Evolutionary conservation across 1,140 invertebrate genomes (phyloP).

Genomic region (Pygmarrhopalites habei): DNA sequence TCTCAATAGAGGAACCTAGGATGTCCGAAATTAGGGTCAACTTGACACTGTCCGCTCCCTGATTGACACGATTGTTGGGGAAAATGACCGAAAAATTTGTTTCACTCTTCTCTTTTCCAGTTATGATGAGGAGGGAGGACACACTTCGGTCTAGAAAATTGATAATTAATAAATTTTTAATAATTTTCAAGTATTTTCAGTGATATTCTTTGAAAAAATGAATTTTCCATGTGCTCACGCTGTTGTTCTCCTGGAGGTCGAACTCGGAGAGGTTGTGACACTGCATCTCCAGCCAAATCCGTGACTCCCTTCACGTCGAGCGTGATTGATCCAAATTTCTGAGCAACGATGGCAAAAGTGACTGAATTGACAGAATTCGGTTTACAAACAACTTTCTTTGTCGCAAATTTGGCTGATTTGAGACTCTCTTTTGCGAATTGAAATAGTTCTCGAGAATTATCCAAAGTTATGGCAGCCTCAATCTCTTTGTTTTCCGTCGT

Average conservation of each 20-base stretch:
- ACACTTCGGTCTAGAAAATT: too few relatives aligned
- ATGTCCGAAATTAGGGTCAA: too few relatives aligned
- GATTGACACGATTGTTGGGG: too few relatives aligned
- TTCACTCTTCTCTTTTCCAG: too few relatives aligned
- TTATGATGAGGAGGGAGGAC: too few relatives aligned
- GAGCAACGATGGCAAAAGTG: conserved; percentile 16
- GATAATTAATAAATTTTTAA: too few relatives aligned
- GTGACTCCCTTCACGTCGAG: conserved; percentile 55
- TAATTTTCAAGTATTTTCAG: too few relatives aligned
- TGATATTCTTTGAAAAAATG: too few relatives aligned
- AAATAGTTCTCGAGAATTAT: conserved; percentile 13
- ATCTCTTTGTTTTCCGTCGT: neutral
- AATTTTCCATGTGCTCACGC: too few relatives aligned
- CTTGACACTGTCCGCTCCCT: too few relatives aligned
- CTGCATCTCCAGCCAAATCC: conserved; percentile 18
- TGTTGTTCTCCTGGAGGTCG: conserved; percentile 15
- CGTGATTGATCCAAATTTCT: conserved; percentile 40
- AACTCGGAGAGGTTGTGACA: conserved; percentile 15
- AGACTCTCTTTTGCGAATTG: conserved; percentile 11
- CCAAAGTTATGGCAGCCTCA: conserved; percentile 9
- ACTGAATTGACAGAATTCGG: conserved; percentile 13
- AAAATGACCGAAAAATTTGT: too few relatives aligned
- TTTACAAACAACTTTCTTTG: neutral
- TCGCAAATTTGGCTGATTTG: neutral
- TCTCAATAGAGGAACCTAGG: too few relatives aligned